Evolutionary conservation across 2,888 invertebrate species (phyloP).

Genomic region (Xestoiulus laeticollis): DNA sequence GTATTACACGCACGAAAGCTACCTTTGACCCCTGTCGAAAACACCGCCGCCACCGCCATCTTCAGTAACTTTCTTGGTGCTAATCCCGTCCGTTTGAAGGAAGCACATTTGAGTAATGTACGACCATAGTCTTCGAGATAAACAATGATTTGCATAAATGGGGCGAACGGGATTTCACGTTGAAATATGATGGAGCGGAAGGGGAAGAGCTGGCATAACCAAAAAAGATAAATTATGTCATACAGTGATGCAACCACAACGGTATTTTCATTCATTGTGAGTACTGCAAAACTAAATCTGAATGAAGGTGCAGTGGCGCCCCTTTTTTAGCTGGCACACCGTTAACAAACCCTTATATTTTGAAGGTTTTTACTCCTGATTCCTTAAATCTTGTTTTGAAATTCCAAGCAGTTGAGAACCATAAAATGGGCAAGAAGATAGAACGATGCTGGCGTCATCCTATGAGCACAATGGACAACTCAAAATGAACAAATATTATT

Average conservation of each 20-base stretch:
- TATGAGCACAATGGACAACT: not conserved
- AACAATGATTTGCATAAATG: constrained; percentile 21
- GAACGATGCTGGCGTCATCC: not conserved
- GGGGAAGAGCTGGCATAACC: not conserved
- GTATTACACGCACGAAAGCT: not conserved
- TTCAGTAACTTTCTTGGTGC: not conserved
- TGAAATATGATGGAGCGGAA: not conserved
- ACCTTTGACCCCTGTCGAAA: not conserved
- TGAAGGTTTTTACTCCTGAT: too few relatives aligned
- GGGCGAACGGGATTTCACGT: not conserved
- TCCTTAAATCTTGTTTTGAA: too few relatives aligned
- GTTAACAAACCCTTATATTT: too few relatives aligned
- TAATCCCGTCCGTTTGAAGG: not conserved
- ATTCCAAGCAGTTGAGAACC: too few relatives aligned
- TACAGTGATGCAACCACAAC: not conserved
- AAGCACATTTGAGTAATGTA: not conserved
- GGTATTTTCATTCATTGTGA: not conserved
- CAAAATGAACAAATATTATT: not conserved
- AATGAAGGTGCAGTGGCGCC: too few relatives aligned
- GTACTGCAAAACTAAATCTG: too few relatives aligned
- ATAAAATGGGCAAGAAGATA: too few relatives aligned
- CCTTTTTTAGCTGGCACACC: too few relatives aligned
- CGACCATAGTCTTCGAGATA: not conserved
- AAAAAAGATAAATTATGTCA: not conserved
- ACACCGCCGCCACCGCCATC: not conserved